Percentiles rank a stretch among this genome's conserved stretches.
These are phyloP conservation scores for Drosophila eugracilis DNA, from an alignment of 1,140 invertebrate genomes.

Conservation along the genomic window DNA sequence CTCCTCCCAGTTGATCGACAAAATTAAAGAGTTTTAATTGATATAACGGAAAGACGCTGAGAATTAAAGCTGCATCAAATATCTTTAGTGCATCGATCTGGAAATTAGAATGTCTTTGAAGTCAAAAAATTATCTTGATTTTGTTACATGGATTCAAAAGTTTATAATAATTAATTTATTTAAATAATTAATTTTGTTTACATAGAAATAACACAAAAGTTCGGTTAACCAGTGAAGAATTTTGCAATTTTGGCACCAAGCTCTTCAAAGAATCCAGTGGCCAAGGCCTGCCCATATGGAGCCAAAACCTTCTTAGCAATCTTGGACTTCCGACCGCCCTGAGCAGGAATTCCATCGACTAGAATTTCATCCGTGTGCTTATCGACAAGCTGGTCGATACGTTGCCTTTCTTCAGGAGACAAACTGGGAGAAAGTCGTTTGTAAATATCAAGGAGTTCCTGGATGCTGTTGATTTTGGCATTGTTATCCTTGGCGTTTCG, in stretches of 20 bases:
- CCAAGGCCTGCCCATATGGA: not conserved
- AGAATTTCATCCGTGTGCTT: not conserved
- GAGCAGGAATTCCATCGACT: conserved; percentile 10
- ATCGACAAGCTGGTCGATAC: not conserved
- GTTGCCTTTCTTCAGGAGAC: not conserved
- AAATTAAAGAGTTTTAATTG: no score
- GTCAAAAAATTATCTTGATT: no score
- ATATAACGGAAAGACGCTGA: no score
- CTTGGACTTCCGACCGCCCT: not conserved
- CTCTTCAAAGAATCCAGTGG: not conserved
- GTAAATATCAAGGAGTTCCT: conserved; percentile 5
- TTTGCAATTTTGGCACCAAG: not conserved
- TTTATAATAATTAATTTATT: no score
- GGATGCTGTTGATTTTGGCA: conserved; percentile 1
- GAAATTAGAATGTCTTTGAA: no score
- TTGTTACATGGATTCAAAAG: no score
- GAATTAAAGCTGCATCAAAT: no score
- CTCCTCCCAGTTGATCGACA: no score
- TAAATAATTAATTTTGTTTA: no score
- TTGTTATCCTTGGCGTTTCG: not conserved
- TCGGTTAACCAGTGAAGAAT: not conserved
- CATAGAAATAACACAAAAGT: no score
- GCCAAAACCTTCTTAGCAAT: not conserved
- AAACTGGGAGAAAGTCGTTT: not conserved
- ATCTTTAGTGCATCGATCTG: no score